Evolutionary conservation across 2,113 vertebrate genomes (phyloP), one percentile per base, ranked within the genome.

Genomic region (Catharus minimus): DNA sequence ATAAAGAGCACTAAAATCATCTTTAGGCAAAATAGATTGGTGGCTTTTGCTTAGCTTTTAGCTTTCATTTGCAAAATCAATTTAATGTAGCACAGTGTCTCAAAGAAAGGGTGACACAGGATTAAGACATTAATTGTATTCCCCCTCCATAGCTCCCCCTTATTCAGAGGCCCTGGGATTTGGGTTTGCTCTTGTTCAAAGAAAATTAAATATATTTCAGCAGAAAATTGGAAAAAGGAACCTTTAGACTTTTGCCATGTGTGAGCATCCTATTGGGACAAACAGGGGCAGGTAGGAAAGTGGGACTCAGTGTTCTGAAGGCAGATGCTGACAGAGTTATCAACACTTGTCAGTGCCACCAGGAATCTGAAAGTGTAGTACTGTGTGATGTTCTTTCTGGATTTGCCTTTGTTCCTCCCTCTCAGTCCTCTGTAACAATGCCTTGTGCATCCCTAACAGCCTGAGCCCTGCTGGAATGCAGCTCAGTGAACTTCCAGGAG

Each of bases 41-140:
- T 96, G 73, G 95, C 89, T 96, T 97, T 97, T 96, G 96, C 97
- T 98, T 97, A 97, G 98, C 95, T 98, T 97, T 97, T 96, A 96
- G 94, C 95, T 98, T 98, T 97, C 97, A 96, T 97, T 97, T 97
- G 96, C 97, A 96, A 97, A 97, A 98, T 97, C 97, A 97, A 96
- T 97, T 97, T 97, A 97, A 97, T 75, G 79, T 94, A 97, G 91
- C 93, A 82, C 75, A 92, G 67, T 75, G 94, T 95, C 96, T 97
- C 95, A 91, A 95, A 97, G 96, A 93, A 90, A 95, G 96, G 96
- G 83, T 97, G 96, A 97, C 96, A 96, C 57, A 93, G 83, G 92
- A 96, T 92, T 90, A 92, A 90, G 77, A 92, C 74, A 80, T 69
- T 92, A 86, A 65, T 94, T 95, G 78, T 92, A 46, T 79, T 94